Evolutionary conservation across 2,113 vertebrate genomes (phyloP).

Genomic region (Corythaixoides concolor): DNA sequence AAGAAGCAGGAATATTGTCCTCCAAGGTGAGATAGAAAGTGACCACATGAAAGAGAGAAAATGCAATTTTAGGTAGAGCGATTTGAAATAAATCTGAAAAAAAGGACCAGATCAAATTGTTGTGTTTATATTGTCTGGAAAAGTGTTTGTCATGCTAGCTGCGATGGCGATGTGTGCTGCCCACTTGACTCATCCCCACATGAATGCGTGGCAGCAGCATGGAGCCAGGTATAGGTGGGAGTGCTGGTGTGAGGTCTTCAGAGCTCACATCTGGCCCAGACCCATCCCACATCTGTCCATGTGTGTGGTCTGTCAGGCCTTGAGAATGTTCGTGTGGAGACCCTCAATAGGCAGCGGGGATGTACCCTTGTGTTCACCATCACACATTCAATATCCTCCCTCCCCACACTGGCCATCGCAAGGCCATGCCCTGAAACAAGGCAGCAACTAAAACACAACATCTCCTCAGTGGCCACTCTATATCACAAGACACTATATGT

Average conservation of each 20-base stretch:
- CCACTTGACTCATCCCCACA: rapidly evolving
- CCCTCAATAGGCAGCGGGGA: background rate
- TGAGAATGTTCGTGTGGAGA: rapidly evolving
- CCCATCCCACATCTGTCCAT: background rate
- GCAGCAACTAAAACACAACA: background rate
- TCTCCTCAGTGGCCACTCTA: background rate
- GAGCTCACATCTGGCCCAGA: background rate
- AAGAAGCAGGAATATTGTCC: background rate
- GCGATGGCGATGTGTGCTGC: background rate
- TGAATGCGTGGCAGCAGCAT: background rate
- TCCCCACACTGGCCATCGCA: background rate
- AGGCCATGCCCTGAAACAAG: background rate
- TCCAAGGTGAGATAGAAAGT: background rate
- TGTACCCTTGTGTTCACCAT: background rate
- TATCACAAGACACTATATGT: background rate
- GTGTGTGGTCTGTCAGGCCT: background rate
- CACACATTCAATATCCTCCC: background rate
- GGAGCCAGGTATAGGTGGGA: background rate
- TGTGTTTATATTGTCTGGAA: background rate
- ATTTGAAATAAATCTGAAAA: background rate
- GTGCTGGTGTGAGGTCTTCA: background rate
- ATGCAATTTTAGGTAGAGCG: background rate
- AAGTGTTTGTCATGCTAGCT: background rate
- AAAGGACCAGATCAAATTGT: background rate
- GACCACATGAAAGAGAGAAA: background rate